A percentile compares a stretch with the other conserved stretches of the same genome.
Conservation (phyloP, 2,888 invertebrate species). For the Pachycephus smyrnensis region DNA sequence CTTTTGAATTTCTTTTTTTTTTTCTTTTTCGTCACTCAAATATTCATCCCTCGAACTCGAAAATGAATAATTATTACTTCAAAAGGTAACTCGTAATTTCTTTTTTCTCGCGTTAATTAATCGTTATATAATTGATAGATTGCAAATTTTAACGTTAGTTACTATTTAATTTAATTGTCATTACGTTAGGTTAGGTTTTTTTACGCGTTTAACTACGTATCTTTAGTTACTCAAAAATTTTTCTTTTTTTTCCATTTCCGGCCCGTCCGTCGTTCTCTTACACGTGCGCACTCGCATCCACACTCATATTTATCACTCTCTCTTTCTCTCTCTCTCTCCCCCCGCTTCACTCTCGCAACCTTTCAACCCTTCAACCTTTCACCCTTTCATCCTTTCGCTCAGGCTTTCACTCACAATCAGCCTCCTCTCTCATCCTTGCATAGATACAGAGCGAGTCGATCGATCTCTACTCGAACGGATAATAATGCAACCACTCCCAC, state of each 20-base stretch:
- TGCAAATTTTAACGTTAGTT: constrained; percentile 65
- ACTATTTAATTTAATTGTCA: constrained; percentile 62
- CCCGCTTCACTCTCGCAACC: constrained; percentile 7
- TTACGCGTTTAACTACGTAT: constrained; percentile 62
- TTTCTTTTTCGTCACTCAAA: constrained; percentile 56
- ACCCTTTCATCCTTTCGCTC: background rate
- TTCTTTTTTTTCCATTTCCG: constrained; percentile 2
- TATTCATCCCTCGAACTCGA: constrained; percentile 47
- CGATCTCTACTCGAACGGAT: constrained; percentile 2
- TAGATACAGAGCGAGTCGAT: constrained; percentile 1
- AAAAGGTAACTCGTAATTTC: background rate
- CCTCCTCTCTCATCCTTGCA: background rate
- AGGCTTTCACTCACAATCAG: background rate
- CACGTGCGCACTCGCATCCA: constrained; percentile 5
- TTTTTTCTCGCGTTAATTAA: background rate
- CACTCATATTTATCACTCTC: constrained; percentile 13
- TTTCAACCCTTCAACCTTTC: background rate
- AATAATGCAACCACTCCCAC: background rate
- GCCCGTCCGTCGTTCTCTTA: background rate
- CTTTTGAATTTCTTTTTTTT: constrained; percentile 20
- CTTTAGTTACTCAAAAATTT: constrained; percentile 27
- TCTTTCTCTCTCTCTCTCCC: constrained; percentile 13
- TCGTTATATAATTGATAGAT: constrained; percentile 64
- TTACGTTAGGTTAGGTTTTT: constrained; percentile 45
- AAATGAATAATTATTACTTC: constrained; percentile 44